Percentiles rank a stretch among this genome's conserved stretches.
Conservation (phyloP, 2,113 vertebrate genomes). For the Tragelaphus strepsiceros region DNA sequence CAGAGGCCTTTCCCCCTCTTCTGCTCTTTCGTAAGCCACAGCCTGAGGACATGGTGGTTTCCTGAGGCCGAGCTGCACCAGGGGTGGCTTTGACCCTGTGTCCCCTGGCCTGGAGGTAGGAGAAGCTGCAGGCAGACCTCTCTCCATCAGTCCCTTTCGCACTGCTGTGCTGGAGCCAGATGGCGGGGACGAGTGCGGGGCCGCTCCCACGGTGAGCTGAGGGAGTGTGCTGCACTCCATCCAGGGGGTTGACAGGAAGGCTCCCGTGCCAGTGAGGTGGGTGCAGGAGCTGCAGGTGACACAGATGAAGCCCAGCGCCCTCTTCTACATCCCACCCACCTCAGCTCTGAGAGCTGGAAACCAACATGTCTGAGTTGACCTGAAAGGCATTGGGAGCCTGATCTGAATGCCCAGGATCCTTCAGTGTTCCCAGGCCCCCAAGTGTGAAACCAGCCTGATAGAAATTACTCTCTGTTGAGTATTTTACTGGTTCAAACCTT, state of each 20-base stretch:
- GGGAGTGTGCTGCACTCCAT: background rate
- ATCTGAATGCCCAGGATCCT: background rate
- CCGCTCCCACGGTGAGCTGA: too few relatives aligned
- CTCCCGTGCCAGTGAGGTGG: background rate
- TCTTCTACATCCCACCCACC: background rate
- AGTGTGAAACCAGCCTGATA: background rate
- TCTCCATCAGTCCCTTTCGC: background rate
- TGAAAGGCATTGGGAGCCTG: background rate
- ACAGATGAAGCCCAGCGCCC: background rate
- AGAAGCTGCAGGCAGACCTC: background rate
- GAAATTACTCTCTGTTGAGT: background rate
- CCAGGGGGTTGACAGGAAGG: background rate
- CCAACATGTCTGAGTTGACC: background rate
- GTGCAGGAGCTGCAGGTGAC: background rate
- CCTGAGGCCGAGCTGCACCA: background rate
- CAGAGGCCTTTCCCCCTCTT: background rate
- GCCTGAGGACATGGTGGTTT: background rate
- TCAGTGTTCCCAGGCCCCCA: background rate
- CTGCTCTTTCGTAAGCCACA: background rate
- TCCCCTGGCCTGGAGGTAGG: background rate
- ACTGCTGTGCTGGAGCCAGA: background rate
- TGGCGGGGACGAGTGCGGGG: accelerated
- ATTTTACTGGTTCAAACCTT: background rate
- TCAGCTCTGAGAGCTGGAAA: background rate
- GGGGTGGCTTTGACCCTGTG: background rate